Percentiles rank a stretch among this genome's conserved stretches.
Conservation (phyloP, 2,888 invertebrate species). For the Ferdinandea cuprea region DNA sequence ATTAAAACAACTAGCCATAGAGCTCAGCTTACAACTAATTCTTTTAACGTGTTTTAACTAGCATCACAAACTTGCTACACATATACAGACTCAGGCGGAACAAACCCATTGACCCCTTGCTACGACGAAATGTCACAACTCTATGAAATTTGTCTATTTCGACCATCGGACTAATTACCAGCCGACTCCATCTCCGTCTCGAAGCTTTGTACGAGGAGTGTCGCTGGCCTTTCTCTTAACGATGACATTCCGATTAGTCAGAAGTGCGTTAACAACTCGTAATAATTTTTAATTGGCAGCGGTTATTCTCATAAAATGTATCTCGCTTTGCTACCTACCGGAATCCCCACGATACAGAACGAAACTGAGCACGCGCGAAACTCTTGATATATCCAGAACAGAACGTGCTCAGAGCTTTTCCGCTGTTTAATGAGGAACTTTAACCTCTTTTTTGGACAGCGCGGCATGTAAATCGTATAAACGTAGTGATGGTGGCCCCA, state of each 20-base stretch:
- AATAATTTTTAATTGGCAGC: constrained; percentile 71
- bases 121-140: constrained; percentile 54
- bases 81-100: neutral
- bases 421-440: constrained; percentile 66
- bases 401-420: constrained; percentile 64
- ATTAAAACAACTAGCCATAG: constrained; percentile 30
- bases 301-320: constrained; percentile 61
- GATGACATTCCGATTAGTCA: constrained; percentile 64
- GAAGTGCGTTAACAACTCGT: constrained; percentile 71
- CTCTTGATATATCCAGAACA: constrained; percentile 57
- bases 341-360: constrained; percentile 23
- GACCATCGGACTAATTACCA: constrained; percentile 62
- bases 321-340: neutral
- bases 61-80: constrained; percentile 14
- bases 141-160: constrained; percentile 59
- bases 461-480: neutral
- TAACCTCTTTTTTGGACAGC: constrained; percentile 59
- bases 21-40: constrained; percentile 24
- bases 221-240: constrained; percentile 21
- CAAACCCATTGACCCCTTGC: constrained; percentile 59
- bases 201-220: constrained; percentile 39
- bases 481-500: constrained; percentile 27
- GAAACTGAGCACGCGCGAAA: constrained; percentile 61
- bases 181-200: constrained; percentile 7
- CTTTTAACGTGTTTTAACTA: constrained; percentile 32